Evolutionary conservation across 2,113 vertebrate species (phyloP), one percentile per base, ranked within the genome.

Genomic region (Cryptotis parvus): DNA sequence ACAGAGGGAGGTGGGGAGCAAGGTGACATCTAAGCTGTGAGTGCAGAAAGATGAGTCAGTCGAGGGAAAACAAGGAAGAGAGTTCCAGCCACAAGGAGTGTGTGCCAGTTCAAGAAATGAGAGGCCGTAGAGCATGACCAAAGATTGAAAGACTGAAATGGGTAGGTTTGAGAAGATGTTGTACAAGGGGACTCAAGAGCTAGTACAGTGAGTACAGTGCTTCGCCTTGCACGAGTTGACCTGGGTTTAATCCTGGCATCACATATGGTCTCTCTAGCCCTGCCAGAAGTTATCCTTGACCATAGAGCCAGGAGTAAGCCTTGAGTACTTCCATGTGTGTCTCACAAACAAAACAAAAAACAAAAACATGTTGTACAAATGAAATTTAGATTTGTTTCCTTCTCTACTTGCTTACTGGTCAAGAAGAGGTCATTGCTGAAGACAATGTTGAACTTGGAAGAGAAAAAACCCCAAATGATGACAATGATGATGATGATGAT

Each of bases 341-440:
- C 55, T 24, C 55, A 58, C 20, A 49, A 58, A 58, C 55, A 58
- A 18, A 58, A 58, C 55, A 58, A 58, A 58, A 58, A 58, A 58
- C 45, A 9, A 49, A 49, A 87, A 77, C 22, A 45, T 33, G 22
- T 35, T 55, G 24, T 65, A 74, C 45, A 86, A 87, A 83, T 58
- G 16, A 89, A 90, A 82, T 45, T 39, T 43, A 39, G 58, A 87
- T 80, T 15, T 79, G 41, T 82, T 90, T 87, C 70, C 37, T 72
- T 66, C 69, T 81, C 55, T 66, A 24, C 83, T 29, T 84, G 14
- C 72, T 86, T 61, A 52, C 39, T 95, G 88, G 84, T 81, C 45
- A 35, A 76, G 70, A 92, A 76, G 83, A 82, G 72, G 26, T 76
- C 87, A 65, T 91, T 88, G 65, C 33, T 89, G 55, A 93, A 65